phyloP scores from a whole-genome alignment of 2,113 vertebrate genomes.

The Tetrax tetrax region DNA sequence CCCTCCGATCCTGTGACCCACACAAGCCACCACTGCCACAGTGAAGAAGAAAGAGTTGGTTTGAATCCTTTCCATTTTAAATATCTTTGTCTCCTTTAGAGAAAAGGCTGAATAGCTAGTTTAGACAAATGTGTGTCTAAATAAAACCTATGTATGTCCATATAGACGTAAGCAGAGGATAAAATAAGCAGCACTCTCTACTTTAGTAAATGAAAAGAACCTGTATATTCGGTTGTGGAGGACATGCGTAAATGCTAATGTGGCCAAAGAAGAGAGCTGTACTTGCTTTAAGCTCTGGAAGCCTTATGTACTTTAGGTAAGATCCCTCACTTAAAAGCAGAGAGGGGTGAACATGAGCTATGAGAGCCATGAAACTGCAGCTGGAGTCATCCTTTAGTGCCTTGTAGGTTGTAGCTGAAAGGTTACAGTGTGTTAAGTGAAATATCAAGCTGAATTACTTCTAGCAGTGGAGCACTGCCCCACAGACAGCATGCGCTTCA shows the following conservation, averaged over 20 bases:
- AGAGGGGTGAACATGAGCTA: neutral
- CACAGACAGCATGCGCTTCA: neutral
- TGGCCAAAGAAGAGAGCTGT: neutral
- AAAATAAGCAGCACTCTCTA: neutral
- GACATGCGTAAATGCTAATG: neutral
- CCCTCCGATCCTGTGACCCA: neutral
- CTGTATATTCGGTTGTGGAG: neutral
- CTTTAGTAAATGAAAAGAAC: neutral
- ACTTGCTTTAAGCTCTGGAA: neutral
- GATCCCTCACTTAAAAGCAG: neutral
- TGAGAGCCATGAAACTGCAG: neutral
- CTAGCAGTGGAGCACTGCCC: neutral
- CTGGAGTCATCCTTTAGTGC: neutral
- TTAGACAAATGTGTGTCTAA: neutral
- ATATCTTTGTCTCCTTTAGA: neutral
- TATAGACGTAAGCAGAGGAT: neutral
- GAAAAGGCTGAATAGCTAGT: neutral
- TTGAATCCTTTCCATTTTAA: neutral
- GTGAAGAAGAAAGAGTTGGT: neutral
- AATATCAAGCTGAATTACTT: constrained; percentile 41
- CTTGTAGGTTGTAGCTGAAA: neutral
- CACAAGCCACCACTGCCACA: neutral
- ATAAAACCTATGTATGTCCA: neutral
- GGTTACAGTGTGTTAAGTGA: neutral
- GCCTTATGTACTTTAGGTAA: neutral